phyloP scores from a whole-genome alignment of 2,113 vertebrate species.

The Gobio gobio region DNA sequence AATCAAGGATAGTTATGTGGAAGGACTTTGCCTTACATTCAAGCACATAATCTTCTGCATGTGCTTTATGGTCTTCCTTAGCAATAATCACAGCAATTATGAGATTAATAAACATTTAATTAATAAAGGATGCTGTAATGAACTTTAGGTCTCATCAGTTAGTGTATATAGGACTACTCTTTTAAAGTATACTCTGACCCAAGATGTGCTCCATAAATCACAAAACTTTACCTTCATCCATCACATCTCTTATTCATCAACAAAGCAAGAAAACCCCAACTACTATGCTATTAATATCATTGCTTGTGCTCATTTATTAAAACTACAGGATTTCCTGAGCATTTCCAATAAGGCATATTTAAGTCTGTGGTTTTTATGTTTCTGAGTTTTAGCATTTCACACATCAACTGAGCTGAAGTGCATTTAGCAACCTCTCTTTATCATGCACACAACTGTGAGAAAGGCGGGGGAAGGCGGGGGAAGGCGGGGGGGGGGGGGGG shows the following conservation, averaged over 20 bases:
- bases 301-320: not conserved
- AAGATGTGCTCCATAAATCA: not conserved
- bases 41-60: not conserved
- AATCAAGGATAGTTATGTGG: not conserved
- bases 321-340: not conserved
- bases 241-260: not conserved
- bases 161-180: not conserved
- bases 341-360: not conserved
- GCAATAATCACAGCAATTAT: not conserved
- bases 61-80: not conserved
- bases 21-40: not conserved
- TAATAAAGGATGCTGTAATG: not conserved
- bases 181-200: not conserved
- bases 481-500: no score
- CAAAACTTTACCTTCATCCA: no score
- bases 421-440: not conserved
- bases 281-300: not conserved
- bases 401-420: not conserved
- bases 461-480: no score
- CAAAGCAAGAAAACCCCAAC: not conserved
- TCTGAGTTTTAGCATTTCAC: not conserved
- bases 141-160: not conserved
- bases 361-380: not conserved
- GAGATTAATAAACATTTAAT: not conserved
- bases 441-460: not conserved